Conservation (phyloP, 2,113 vertebrate genomes). For the Anseranas semipalmata region DNA sequence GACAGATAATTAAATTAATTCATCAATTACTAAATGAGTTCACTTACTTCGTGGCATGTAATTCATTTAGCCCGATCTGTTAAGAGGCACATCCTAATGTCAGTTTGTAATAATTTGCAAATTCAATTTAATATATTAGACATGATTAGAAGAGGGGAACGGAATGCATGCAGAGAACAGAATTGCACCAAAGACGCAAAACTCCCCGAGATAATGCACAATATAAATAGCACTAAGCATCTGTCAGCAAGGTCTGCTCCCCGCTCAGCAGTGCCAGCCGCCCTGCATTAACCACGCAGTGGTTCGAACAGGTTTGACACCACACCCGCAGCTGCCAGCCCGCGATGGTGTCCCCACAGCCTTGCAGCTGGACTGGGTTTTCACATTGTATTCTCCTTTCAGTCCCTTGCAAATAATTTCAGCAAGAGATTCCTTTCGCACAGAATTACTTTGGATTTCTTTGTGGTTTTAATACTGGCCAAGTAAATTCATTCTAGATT, state of each 20-base stretch:
- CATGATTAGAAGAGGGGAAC: neutral
- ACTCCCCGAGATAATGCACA: neutral
- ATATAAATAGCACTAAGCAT: neutral
- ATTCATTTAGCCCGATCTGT: neutral
- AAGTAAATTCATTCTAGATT: neutral
- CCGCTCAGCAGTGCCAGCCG: neutral
- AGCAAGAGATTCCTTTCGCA: neutral
- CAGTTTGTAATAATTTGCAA: neutral
- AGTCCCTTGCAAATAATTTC: neutral
- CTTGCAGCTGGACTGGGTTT: neutral
- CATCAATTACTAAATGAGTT: slow-evolving; percentile 40
- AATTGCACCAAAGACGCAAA: neutral
- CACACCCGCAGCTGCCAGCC: neutral
- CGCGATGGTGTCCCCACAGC: neutral
- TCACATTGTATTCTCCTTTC: neutral
- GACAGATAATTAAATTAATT: slow-evolving; percentile 30
- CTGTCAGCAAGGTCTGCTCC: neutral
- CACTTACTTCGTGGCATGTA: neutral
- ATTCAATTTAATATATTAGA: neutral
- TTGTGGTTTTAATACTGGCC: neutral
- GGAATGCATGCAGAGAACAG: neutral
- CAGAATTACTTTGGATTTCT: neutral
- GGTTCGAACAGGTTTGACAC: neutral
- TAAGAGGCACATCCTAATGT: neutral
- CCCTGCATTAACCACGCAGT: neutral